Evolutionary conservation across 2,888 invertebrate genomes (phyloP).

Genomic region (Choristoneura rosaceana): DNA sequence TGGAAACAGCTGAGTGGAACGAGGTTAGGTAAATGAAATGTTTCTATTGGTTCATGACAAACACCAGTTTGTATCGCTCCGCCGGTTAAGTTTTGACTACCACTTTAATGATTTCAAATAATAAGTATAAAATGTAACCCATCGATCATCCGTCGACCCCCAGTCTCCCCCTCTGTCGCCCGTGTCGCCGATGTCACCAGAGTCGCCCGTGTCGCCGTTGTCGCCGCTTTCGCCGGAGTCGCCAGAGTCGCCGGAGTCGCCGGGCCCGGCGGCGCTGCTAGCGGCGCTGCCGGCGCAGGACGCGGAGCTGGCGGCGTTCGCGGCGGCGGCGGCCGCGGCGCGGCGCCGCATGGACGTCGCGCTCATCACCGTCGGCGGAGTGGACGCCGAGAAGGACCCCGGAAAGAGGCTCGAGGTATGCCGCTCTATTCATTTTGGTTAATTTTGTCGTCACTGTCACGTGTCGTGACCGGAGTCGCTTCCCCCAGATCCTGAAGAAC

Average conservation of each 20-base stretch:
- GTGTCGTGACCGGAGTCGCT: too few relatives aligned
- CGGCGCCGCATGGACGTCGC: conserved; percentile 83
- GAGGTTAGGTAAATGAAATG: too few relatives aligned
- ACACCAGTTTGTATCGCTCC: too few relatives aligned
- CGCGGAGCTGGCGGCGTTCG: conserved; percentile 54
- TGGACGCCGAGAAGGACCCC: conserved; percentile 86
- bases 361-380: conserved; percentile 85
- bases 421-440: too few relatives aligned
- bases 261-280: conserved; percentile 32
- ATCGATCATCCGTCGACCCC: neutral
- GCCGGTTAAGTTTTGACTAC: too few relatives aligned
- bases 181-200: conserved; percentile 18
- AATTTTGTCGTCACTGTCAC: too few relatives aligned
- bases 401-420: conserved; percentile 86
- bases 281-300: conserved; percentile 51
- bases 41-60: too few relatives aligned
- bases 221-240: neutral
- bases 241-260: conserved; percentile 27
- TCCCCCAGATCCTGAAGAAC: conserved; percentile 84
- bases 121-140: too few relatives aligned
- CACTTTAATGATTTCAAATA: too few relatives aligned
- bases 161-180: neutral
- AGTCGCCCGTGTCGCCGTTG: conserved; percentile 21
- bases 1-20: too few relatives aligned
- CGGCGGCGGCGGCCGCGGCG: conserved; percentile 61